phyloP scores from a whole-genome alignment of 2,888 invertebrate genomes.

The Dioctria linearis region DNA sequence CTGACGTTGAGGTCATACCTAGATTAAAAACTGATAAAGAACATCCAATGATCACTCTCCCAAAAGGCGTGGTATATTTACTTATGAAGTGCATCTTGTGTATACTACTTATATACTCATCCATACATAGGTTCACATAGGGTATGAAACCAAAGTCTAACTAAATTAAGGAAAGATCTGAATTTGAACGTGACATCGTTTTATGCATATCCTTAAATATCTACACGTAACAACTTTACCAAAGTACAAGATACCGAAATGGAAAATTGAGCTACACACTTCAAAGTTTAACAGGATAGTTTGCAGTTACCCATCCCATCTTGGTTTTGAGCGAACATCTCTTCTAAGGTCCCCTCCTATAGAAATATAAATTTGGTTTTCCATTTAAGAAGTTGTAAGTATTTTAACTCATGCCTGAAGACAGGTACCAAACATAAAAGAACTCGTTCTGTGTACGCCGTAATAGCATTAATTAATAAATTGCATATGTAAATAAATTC shows the following conservation, averaged over 20 bases:
- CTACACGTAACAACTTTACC: not conserved
- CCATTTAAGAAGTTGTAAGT: constrained; percentile 7
- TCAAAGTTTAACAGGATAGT: not conserved
- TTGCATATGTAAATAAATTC: not conserved
- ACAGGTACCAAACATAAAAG: not conserved
- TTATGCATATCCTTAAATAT: constrained; percentile 3
- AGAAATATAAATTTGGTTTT: not conserved
- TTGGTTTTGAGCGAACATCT: not conserved
- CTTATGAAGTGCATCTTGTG: no score
- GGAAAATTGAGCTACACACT: not conserved
- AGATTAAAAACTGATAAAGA: no score
- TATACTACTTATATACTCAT: no score
- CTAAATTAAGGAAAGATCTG: constrained; percentile 1
- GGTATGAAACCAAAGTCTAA: not conserved
- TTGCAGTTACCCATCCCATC: not conserved
- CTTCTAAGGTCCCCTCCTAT: not conserved
- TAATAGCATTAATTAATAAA: not conserved
- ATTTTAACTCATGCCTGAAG: not conserved
- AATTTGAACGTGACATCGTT: not conserved
- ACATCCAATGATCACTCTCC: no score
- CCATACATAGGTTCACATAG: no score
- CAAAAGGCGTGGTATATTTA: no score
- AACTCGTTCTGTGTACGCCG: not conserved
- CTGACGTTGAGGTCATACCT: no score
- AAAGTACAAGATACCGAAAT: not conserved